A percentile compares a stretch with the other conserved stretches of the same genome.
phyloP scores from a whole-genome alignment of 2,888 invertebrate species.

The Xestia xanthographa region DNA sequence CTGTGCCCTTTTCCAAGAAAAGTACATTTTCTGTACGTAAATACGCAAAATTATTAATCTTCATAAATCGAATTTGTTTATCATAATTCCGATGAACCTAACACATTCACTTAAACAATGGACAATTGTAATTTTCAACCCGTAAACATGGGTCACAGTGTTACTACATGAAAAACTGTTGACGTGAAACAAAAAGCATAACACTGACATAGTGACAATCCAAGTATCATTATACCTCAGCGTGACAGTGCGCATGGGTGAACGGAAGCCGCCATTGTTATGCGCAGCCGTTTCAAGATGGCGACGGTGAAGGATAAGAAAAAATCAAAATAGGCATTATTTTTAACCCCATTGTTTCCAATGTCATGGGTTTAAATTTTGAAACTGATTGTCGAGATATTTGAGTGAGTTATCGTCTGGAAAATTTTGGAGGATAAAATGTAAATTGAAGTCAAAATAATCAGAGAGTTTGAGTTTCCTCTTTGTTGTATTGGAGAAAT shows the following conservation, averaged over 20 bases:
- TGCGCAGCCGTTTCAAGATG: conserved; percentile 55
- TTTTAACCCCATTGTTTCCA: conserved; percentile 55
- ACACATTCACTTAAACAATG: conserved; percentile 19
- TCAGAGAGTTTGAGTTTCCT: conserved; percentile 22
- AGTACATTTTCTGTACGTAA: background rate
- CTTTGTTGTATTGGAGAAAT: background rate
- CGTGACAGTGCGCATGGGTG: conserved; percentile 52
- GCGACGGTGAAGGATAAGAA: conserved; percentile 50
- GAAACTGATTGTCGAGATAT: conserved; percentile 48
- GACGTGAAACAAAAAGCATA: conserved; percentile 9
- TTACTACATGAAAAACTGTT: conserved; percentile 7
- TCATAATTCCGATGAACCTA: background rate
- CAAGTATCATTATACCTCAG: conserved; percentile 40
- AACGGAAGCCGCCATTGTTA: conserved; percentile 66
- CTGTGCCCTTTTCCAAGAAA: background rate
- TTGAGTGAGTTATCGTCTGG: conserved; percentile 6
- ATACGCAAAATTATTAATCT: conserved; percentile 1
- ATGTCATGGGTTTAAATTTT: conserved; percentile 58
- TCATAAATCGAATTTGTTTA: conserved; percentile 3
- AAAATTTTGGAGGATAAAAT: conserved; percentile 39
- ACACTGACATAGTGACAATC: conserved; percentile 24
- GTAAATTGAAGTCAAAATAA: conserved; percentile 31
- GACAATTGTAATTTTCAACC: conserved; percentile 4
- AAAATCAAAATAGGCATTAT: conserved; percentile 50
- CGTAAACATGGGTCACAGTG: conserved; percentile 16